phyloP scores from a whole-genome alignment of 2,888 invertebrate genomes.

The Apoda limacodes region DNA sequence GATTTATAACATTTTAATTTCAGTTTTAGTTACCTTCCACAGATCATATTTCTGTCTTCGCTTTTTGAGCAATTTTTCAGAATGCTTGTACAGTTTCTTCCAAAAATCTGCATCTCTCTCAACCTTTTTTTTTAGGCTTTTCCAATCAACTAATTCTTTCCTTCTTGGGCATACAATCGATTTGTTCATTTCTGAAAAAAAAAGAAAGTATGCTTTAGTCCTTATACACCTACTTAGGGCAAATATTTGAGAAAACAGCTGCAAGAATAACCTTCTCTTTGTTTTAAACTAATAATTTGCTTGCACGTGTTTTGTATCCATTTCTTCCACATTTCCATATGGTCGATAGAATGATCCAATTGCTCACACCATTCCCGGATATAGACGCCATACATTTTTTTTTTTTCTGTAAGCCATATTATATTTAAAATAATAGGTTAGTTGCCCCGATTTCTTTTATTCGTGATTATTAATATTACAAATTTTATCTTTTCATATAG shows the following conservation, averaged over 20 bases:
- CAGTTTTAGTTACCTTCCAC: slow-evolving; percentile 19
- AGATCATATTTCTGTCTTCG: slow-evolving; percentile 22
- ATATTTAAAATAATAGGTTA: no score
- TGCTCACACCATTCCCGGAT: slow-evolving; percentile 38
- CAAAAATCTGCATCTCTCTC: slow-evolving; percentile 32
- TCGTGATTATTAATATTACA: no score
- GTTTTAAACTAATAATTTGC: slow-evolving; percentile 25
- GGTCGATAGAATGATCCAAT: slow-evolving; percentile 31
- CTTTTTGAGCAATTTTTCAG: slow-evolving; percentile 24
- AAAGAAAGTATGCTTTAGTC: slow-evolving; percentile 1
- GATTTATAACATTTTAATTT: background rate
- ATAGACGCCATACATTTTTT: slow-evolving; percentile 22
- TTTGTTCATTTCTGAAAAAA: slow-evolving; percentile 15
- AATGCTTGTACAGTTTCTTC: slow-evolving; percentile 28
- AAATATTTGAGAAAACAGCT: no score
- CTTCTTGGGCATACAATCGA: slow-evolving; percentile 4
- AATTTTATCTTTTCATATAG: no score
- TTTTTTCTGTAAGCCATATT: slow-evolving; percentile 13
- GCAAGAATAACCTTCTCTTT: no score
- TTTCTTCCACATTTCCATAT: slow-evolving; percentile 41
- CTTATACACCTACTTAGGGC: slow-evolving; percentile 5
- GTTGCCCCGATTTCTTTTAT: no score
- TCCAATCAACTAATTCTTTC: slow-evolving; percentile 23
- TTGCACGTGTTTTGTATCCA: slow-evolving; percentile 38
- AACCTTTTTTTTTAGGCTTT: slow-evolving; percentile 27